Base-by-base conservation (phyloP, 2,797 vertebrate species). In the Enteromius mattozi region DNA sequence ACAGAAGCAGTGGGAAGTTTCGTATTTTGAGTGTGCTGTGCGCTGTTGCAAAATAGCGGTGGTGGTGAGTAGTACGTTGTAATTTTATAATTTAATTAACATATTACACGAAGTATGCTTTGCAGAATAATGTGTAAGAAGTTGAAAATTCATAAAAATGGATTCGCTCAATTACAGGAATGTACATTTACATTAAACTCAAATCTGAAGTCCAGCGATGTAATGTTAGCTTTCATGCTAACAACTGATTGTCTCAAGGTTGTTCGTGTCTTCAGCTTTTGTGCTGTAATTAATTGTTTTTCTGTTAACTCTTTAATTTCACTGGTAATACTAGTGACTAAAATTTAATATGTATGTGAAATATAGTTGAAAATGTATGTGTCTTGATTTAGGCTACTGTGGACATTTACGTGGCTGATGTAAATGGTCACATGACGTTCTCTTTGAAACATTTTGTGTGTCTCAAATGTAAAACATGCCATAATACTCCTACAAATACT, bases 1-100 rank as follows among this genome's bases (percentile, higher is more conserved):
- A 80, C 5, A 63, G n/a, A 45, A 8, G 0, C 0, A 0, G 80
- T 88, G 89, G 92, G 42, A 90, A 92, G 90, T 94, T 95, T 89
- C 90, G 93, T 93, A 93, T 93, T 93, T 92, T 83, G 35, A 42
- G 17, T 78, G 71, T 45, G 13, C 9, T 24, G 56, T 65, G 0
- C 2, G 72, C 86, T 86, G 88, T 90, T 89, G 89, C 6, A 82
- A 9, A 2, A 27, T 45, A 68, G 16, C 40, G 0, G 80, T 1
- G 10, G 56, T 2, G 92, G 92, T 93, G 89, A 93, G 93, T 59
- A 47, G 93, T 51, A 42, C 7, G 19, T 21, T 61, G 82, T 89
- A 88, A 84, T 37, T n/a, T 21, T 21, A 3, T 19, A 0, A 40
- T 71, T 56, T 65, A n/a, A 63, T 68, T 5, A 56, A 51, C 2